phyloP scores from a whole-genome alignment of 2,888 invertebrate genomes.

The Drosophila anceps region DNA sequence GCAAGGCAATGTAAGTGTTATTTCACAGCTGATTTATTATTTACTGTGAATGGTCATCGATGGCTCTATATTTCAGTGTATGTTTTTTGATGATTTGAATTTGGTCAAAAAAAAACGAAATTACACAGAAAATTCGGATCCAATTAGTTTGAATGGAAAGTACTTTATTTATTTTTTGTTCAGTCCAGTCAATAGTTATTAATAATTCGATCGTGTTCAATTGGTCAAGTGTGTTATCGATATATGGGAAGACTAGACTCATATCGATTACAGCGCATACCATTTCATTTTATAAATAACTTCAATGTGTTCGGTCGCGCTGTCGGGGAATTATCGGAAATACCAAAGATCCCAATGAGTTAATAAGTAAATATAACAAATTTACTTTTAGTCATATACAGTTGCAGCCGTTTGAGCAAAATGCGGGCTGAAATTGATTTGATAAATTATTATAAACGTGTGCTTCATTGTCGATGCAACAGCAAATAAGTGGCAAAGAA shows the following conservation, averaged over 20 bases:
- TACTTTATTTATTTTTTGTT: too few species aligned
- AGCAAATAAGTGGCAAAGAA: constrained; percentile 77
- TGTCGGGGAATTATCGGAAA: constrained; percentile 40
- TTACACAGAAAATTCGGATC: neutral
- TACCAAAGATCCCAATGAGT: constrained; percentile 27
- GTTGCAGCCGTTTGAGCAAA: constrained; percentile 9
- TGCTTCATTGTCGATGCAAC: constrained; percentile 60
- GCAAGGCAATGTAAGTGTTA: neutral
- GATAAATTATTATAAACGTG: constrained; percentile 36
- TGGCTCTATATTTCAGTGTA: neutral
- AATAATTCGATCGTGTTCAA: neutral
- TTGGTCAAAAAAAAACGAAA: neutral
- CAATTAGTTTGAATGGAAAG: neutral
- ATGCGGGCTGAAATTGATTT: constrained; percentile 17
- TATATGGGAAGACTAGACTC: neutral
- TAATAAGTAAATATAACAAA: constrained; percentile 28
- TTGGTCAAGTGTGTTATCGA: constrained; percentile 31
- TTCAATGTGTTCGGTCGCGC: constrained; percentile 60
- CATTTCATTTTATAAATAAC: constrained; percentile 63
- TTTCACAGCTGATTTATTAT: constrained; percentile 24
- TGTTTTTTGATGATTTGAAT: neutral
- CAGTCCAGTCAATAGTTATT: neutral
- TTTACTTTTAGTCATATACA: constrained; percentile 8
- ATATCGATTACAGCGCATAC: constrained; percentile 46
- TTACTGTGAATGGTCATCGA: constrained; percentile 12